phyloP scores from a whole-genome alignment of 1,140 invertebrate species.

The Caerostris extrusa region DNA sequence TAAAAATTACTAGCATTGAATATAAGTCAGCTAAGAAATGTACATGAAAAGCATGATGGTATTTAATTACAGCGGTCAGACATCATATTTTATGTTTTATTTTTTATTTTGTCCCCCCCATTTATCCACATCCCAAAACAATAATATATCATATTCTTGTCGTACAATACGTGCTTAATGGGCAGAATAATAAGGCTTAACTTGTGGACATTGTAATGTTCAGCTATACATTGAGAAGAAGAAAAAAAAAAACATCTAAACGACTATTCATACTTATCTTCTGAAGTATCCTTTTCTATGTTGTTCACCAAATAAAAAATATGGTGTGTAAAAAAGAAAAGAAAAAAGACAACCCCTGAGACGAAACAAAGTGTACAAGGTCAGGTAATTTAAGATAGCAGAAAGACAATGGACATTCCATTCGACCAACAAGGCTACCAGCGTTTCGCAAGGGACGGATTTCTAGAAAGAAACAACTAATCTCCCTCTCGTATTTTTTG shows the following conservation, averaged over 20 bases:
- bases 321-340: neutral
- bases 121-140: too few species aligned
- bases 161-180: too few species aligned
- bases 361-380: neutral
- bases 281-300: neutral
- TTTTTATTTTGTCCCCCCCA: too few species aligned
- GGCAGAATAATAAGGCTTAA: too few species aligned
- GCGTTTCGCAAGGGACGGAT: neutral
- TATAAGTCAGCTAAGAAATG: too few species aligned
- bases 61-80: too few species aligned
- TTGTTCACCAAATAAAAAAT: neutral
- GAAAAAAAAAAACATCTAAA: neutral
- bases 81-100: too few species aligned
- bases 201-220: too few species aligned
- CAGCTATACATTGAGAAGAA: neutral
- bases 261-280: neutral
- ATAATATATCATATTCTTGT: too few species aligned
- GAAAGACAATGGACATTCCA: neutral
- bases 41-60: too few species aligned
- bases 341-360: neutral
- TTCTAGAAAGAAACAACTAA: neutral
- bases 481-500: neutral
- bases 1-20: too few species aligned
- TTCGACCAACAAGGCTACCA: neutral
- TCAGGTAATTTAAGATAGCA: neutral